Evolutionary conservation across 2,113 vertebrate species (phyloP), one percentile per base, ranked within the genome.

Genomic region (Otis tarda): DNA sequence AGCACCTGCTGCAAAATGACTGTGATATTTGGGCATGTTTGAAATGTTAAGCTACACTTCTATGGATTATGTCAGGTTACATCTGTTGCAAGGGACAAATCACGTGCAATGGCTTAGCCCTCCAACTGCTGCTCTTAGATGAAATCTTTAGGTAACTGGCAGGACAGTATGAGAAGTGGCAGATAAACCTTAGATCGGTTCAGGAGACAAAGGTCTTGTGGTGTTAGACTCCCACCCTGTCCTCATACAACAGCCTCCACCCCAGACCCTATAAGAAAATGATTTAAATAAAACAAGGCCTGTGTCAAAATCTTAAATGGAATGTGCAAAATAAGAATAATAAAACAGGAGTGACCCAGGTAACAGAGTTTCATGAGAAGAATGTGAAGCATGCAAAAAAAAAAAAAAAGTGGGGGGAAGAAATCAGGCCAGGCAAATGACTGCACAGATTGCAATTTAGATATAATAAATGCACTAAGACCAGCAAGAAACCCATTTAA

Each of bases 1-100:
- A 94, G 49, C 45, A 78, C 25, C 53, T 89, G 71, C 65, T 89
- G 37, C 53, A 79, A 86, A 89, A 75, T 43, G 17, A 93, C 90
- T 97, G 61, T 90, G 96, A 81, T 94, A 83, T 96, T 96, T 97
- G 93, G 92, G 59, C 57, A 20, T 16, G 14, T 64, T 53, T 83
- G 69, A 92, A 77, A 57, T 52, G 21, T 89, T 84, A 69, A 37
- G 27, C 39, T 84, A 19, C 43, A 24, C 4, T 77, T 88, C 20
- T 49, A 57, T 73, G 55, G 63, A 41, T 53, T 85, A 52, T 77
- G 28, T 79, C 71, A 74, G 64, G 35, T 94, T 70, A 10, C 14
- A 45, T 83, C 27, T 87, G 24, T 65, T 30, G 50, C 33, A 71
- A 83, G 37, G 30, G 52, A 53, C 64, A 89, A 77, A 83, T 57